Evolutionary conservation across 2,113 vertebrate genomes (phyloP).

Genomic region (Nipponia nippon): DNA sequence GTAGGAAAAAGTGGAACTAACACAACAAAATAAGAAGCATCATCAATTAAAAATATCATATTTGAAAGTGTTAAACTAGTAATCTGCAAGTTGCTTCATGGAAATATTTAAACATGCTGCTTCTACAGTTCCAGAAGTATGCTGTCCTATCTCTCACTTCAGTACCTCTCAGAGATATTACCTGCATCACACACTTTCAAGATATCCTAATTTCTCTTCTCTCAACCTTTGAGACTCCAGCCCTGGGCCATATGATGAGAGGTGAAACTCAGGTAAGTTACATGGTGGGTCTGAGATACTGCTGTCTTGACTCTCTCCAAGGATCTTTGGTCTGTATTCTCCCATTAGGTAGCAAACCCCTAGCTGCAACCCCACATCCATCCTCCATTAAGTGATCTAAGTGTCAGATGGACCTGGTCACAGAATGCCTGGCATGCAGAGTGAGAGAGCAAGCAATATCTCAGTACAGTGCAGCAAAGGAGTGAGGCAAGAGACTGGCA

Average conservation of each 20-base stretch:
- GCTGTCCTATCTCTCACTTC: neutral
- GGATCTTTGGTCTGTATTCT: neutral
- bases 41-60: neutral
- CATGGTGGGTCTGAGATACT: neutral
- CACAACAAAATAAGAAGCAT: neutral
- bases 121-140: neutral
- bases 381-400: neutral
- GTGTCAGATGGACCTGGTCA: neutral
- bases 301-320: neutral
- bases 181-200: neutral
- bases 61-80: neutral
- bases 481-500: neutral
- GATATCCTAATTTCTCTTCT: neutral
- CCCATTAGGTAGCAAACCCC: neutral
- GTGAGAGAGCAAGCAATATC: accelerated
- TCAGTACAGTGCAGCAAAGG: neutral
- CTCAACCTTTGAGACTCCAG: neutral
- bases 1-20: neutral
- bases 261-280: neutral
- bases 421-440: accelerated
- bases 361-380: accelerated
- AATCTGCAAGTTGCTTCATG: neutral
- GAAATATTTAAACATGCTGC: neutral
- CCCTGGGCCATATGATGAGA: neutral
- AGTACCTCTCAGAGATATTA: neutral